These are phyloP conservation scores for Petromus typicus DNA, from an alignment of 2,113 vertebrate genomes.

Conservation along the genomic window DNA sequence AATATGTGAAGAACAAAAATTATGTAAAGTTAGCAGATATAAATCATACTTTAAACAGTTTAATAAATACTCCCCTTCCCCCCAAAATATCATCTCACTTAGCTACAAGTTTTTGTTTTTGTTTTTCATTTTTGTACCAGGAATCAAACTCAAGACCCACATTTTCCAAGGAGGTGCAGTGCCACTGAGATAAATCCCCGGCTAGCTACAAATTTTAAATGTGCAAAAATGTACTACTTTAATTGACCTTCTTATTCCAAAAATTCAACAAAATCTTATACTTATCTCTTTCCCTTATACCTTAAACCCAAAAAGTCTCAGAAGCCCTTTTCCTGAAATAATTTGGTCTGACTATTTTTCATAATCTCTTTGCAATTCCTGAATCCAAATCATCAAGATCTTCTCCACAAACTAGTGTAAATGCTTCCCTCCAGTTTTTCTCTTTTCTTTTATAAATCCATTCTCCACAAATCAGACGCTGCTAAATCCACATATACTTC, in stretches of 20 bases:
- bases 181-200: too few relatives aligned
- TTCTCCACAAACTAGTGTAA: neutral
- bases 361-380: neutral
- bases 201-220: constrained; percentile 20
- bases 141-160: too few relatives aligned
- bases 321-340: constrained; percentile 19
- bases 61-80: neutral
- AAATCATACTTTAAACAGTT: constrained; percentile 30
- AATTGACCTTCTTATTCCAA: neutral
- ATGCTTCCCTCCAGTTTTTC: neutral
- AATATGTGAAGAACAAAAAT: constrained; percentile 35
- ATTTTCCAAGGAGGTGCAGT: too few relatives aligned
- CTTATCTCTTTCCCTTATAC: neutral
- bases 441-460: neutral
- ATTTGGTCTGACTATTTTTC: neutral
- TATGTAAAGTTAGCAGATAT: constrained; percentile 31
- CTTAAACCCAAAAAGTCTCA: neutral
- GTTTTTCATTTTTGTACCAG: too few relatives aligned
- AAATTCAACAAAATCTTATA: neutral
- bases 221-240: neutral
- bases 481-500: constrained; percentile 27
- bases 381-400: neutral
- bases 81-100: neutral
- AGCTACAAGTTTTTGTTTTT: neutral
- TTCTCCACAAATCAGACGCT: neutral